A percentile compares a stretch with the other conserved stretches of the same genome.
Evolutionary conservation across 2,888 invertebrate species (phyloP).

Genomic region (Lottia gigantea): DNA sequence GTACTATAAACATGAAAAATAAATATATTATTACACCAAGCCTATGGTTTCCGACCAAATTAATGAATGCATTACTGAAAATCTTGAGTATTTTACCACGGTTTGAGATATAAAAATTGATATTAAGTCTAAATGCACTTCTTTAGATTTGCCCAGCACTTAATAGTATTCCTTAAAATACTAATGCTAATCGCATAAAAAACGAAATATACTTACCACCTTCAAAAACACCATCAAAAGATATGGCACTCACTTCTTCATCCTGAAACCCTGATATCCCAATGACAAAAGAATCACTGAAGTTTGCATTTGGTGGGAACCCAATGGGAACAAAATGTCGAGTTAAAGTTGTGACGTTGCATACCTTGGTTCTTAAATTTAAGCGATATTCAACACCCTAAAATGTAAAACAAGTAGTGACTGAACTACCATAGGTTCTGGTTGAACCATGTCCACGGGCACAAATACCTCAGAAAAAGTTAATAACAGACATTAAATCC

Average conservation of each 20-base stretch:
- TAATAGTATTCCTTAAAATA: no score
- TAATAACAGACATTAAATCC: no score
- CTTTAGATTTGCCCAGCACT: no score
- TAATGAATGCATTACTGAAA: no score
- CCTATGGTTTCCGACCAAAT: no score
- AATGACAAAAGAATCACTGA: slow-evolving; percentile 39
- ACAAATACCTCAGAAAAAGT: no score
- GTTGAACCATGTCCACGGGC: no score
- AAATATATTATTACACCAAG: neutral
- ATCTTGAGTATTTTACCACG: no score
- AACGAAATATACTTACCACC: slow-evolving; percentile 25
- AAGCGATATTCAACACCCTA: slow-evolving; percentile 36
- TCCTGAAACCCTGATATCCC: slow-evolving; percentile 46
- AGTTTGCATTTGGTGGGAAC: slow-evolving; percentile 32
- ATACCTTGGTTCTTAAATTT: slow-evolving; percentile 35
- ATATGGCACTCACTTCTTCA: slow-evolving; percentile 42
- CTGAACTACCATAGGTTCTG: no score
- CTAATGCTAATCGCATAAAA: no score
- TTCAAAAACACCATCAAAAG: slow-evolving; percentile 40
- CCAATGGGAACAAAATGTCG: slow-evolving; percentile 28
- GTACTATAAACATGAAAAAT: slow-evolving; percentile 1
- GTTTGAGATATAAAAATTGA: no score
- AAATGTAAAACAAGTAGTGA: neutral
- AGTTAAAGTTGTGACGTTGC: slow-evolving; percentile 30
- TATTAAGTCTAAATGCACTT: no score